phyloP scores from a whole-genome alignment of 2,888 invertebrate species.

The Rhimphoctona megacephalus region DNA sequence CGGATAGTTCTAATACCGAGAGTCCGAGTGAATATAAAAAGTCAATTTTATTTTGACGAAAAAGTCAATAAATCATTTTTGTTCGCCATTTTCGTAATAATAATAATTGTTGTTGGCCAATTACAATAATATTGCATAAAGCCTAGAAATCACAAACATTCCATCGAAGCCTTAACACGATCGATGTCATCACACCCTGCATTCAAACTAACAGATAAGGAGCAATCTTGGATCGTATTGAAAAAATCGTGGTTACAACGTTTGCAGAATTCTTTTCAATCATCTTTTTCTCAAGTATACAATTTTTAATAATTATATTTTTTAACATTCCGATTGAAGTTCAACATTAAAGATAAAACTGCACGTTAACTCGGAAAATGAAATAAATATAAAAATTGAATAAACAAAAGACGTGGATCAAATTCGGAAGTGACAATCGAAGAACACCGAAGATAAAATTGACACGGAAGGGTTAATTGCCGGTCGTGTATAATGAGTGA shows the following conservation, averaged over 20 bases:
- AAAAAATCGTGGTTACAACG: background rate
- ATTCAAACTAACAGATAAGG: conserved; percentile 24
- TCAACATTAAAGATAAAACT: background rate
- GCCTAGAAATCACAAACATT: background rate
- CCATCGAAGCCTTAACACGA: conserved; percentile 21
- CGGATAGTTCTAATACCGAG: background rate
- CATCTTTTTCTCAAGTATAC: background rate
- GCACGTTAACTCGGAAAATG: background rate
- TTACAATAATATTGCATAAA: background rate
- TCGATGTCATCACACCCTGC: conserved; percentile 30
- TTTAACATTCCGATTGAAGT: background rate
- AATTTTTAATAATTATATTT: background rate
- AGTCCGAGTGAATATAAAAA: background rate
- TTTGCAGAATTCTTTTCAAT: background rate
- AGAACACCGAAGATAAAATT: background rate
- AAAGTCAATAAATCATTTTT: background rate
- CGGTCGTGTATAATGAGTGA: background rate
- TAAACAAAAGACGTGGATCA: background rate
- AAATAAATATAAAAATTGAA: too few species aligned
- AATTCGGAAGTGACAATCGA: background rate
- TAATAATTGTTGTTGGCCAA: background rate
- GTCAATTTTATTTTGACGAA: background rate
- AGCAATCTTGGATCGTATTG: conserved; percentile 5
- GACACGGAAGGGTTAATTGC: background rate
- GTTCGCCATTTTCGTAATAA: background rate